phyloP scores from a whole-genome alignment of 2,888 invertebrate species.

The Callosobruchus maculatus region DNA sequence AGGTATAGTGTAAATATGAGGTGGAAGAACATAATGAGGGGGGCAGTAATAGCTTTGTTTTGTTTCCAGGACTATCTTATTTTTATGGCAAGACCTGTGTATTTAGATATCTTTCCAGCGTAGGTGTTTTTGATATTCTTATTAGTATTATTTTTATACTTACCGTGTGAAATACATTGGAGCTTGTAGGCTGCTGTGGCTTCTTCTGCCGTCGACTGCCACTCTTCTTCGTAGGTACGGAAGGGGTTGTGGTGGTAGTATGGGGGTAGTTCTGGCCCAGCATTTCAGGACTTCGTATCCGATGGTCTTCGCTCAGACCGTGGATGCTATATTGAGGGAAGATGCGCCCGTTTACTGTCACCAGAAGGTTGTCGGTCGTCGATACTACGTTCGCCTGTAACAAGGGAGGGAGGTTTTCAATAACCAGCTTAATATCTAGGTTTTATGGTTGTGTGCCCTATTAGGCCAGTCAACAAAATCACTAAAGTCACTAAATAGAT shows the following conservation, averaged over 20 bases:
- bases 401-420: not conserved
- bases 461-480: too few species aligned
- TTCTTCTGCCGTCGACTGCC: slow-evolving; percentile 67
- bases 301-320: slow-evolving; percentile 53
- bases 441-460: not conserved
- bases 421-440: not conserved
- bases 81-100: too few species aligned
- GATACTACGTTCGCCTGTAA: slow-evolving; percentile 71
- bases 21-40: too few species aligned
- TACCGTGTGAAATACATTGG: slow-evolving; percentile 9
- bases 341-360: slow-evolving; percentile 68
- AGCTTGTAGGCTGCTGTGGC: slow-evolving; percentile 46
- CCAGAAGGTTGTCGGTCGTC: slow-evolving; percentile 70
- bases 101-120: too few species aligned
- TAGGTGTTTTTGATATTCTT: too few species aligned
- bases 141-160: not conserved
- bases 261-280: slow-evolving; percentile 66
- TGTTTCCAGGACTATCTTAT: too few species aligned
- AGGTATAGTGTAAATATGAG: too few species aligned
- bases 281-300: slow-evolving; percentile 67
- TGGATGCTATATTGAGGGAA: slow-evolving; percentile 58
- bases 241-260: slow-evolving; percentile 66
- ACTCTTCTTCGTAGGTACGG: slow-evolving; percentile 66
- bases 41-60: too few species aligned
- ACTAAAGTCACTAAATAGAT: too few species aligned